phyloP scores from a whole-genome alignment of 2,797 vertebrate species.

The Cheirogaleus major region DNA sequence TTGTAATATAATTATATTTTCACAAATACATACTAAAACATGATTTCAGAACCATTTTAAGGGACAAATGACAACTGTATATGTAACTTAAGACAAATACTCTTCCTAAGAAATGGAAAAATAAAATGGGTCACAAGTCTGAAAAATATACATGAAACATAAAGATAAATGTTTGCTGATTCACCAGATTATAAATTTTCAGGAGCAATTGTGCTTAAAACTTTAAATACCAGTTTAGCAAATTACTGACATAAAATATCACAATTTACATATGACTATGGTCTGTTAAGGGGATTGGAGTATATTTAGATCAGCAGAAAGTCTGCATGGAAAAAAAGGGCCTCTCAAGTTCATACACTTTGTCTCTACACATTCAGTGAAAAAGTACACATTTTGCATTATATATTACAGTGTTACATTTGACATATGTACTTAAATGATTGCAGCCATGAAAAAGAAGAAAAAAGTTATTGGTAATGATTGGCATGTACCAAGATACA shows the following conservation, averaged over 20 bases:
- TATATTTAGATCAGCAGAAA: slow-evolving; percentile 52
- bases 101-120: slow-evolving; percentile 8
- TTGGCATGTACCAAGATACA: background rate
- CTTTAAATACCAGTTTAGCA: slow-evolving; percentile 56
- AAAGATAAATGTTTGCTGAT: slow-evolving; percentile 42
- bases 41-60: background rate
- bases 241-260: slow-evolving; percentile 55
- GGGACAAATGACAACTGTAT: background rate
- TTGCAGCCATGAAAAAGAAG: background rate
- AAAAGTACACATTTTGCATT: background rate
- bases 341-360: background rate
- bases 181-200: slow-evolving; percentile 54
- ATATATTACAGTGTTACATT: background rate
- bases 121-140: slow-evolving; percentile 36
- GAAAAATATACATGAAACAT: slow-evolving; percentile 45
- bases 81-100: background rate
- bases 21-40: background rate
- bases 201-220: slow-evolving; percentile 47
- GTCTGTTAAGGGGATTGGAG: background rate
- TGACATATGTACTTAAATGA: background rate
- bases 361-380: background rate
- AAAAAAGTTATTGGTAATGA: background rate
- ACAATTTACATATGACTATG: slow-evolving; percentile 52
- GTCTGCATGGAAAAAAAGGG: background rate
- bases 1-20: background rate